Conservation (phyloP, 2,888 invertebrate genomes). For the Caenorhabditis imperialis region DNA sequence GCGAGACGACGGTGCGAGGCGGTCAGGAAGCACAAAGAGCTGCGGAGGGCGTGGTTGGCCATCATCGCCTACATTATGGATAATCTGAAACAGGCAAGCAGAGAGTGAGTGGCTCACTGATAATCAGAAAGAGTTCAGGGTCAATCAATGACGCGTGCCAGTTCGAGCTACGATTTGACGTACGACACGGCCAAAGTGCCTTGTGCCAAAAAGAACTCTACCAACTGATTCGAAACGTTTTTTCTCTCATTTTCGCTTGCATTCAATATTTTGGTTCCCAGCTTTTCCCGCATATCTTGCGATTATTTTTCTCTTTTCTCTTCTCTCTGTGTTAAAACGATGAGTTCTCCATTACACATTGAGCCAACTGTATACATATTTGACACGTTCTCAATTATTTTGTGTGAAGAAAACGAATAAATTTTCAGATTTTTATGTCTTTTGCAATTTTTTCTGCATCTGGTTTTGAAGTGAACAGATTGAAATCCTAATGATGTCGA, state of each 20-base stretch:
- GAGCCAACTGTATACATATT: too few species aligned
- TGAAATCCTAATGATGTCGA: slow-evolving; percentile 19
- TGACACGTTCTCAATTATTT: not conserved
- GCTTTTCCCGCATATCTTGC: slow-evolving; percentile 30
- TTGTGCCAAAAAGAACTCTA: slow-evolving; percentile 45
- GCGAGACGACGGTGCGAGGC: slow-evolving; percentile 66
- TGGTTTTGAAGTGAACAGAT: slow-evolving; percentile 13
- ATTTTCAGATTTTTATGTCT: slow-evolving; percentile 25
- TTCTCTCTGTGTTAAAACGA: too few species aligned
- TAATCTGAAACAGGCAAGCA: slow-evolving; percentile 69
- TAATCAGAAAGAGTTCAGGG: slow-evolving; percentile 55
- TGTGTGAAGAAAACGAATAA: not conserved
- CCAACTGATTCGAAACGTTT: slow-evolving; percentile 25
- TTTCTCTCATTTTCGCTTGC: not conserved
- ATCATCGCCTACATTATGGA: slow-evolving; percentile 74
- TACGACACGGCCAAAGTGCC: slow-evolving; percentile 38
- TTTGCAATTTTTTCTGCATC: slow-evolving; percentile 31
- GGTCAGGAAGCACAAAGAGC: slow-evolving; percentile 74
- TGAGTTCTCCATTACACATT: too few species aligned
- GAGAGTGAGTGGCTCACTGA: not conserved
- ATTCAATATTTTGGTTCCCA: not conserved
- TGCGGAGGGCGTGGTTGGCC: slow-evolving; percentile 73
- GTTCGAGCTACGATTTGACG: slow-evolving; percentile 62
- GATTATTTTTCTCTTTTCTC: slow-evolving; percentile 2
- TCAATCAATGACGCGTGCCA: slow-evolving; percentile 61